Evolutionary conservation across 2,797 vertebrate species (phyloP), one percentile per base, ranked within the genome.

Genomic region (Enteromius unitaeniatus): DNA sequence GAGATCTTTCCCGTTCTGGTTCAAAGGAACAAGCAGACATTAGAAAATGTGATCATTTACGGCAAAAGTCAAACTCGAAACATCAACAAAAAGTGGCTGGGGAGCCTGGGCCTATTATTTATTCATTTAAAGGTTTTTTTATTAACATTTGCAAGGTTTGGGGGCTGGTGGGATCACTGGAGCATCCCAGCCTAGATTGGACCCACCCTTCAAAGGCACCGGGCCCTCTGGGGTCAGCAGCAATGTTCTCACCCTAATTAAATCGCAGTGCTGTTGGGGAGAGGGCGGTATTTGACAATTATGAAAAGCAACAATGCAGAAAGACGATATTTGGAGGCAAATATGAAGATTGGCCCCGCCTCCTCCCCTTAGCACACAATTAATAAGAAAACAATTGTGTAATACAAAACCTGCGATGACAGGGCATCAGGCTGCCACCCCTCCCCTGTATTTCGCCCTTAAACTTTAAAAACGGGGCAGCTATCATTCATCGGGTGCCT

Each of bases 291-390:
- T 94, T 93, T 94, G 95, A 96, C 96, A 97, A 96, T 96, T 95
- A 95, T 92, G 93, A 96, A 96, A 97, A 96, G 91, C 96, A 97
- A 97, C 96, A 97, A 95, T 94, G 95, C 96, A 97, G 96, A 97
- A 97, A 97, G 96, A 94, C 89, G 85, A 90, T 93, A 94, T 95
- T 95, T 92, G 88, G 93, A 92, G 91, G 93, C 91, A 95, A 95
- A 96, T 96, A 96, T 95, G 96, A 95, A 85, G 91, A 94, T 85
- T 84, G 84, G 84, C 90, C 86, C 89, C 82, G 87, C 85, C 73
- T 76, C 79, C 67, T 40, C 85, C 76, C 83, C 83, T 84, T 65
- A 58, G 90, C 90, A 94, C 88, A 94, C 92, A 89, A 94, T 94
- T 96, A 91, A 93, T 93, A 89, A 90, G 88, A 90, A 84, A 84